Conservation (phyloP, 2,888 invertebrate genomes). For the Cerastoderma edule region DNA sequence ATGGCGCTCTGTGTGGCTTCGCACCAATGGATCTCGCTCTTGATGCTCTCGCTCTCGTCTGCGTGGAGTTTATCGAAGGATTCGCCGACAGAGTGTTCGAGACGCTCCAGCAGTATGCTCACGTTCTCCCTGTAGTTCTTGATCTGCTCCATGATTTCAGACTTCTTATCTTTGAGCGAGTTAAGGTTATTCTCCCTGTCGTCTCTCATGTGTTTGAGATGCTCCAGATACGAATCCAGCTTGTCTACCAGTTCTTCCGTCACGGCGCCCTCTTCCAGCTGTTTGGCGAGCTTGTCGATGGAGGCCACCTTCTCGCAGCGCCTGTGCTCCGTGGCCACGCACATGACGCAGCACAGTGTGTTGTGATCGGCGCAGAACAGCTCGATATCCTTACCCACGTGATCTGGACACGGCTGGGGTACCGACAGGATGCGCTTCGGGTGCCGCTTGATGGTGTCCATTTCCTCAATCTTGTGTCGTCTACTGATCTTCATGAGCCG, state of each 20-base stretch:
- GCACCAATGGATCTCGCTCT: constrained; percentile 54
- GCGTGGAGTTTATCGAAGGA: constrained; percentile 45
- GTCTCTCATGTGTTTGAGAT: constrained; percentile 48
- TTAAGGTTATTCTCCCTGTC: constrained; percentile 51
- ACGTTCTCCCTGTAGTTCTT: constrained; percentile 58
- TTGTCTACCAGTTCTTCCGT: constrained; percentile 59
- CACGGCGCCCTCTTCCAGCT: constrained; percentile 58
- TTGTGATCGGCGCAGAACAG: constrained; percentile 62
- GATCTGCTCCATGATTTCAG: constrained; percentile 54
- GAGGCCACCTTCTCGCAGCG: constrained; percentile 62
- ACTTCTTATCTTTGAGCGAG: constrained; percentile 45
- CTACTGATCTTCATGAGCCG: constrained; percentile 59
- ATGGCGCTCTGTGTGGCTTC: constrained; percentile 48
- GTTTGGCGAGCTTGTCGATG: constrained; percentile 59
- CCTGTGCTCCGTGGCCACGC: constrained; percentile 60
- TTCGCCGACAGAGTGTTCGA: constrained; percentile 43
- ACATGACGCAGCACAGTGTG: constrained; percentile 60
- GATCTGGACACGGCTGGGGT: constrained; percentile 60
- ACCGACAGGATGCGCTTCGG: constrained; percentile 59
- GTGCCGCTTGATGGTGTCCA: constrained; percentile 56
- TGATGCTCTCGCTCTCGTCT: constrained; percentile 40
- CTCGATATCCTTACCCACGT: constrained; percentile 62
- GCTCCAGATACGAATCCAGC: constrained; percentile 56
- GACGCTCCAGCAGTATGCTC: constrained; percentile 50
- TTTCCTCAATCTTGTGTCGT: constrained; percentile 61